Evolutionary conservation across 2,888 invertebrate species (phyloP).

Genomic region (Taphrorychus bicolor): DNA sequence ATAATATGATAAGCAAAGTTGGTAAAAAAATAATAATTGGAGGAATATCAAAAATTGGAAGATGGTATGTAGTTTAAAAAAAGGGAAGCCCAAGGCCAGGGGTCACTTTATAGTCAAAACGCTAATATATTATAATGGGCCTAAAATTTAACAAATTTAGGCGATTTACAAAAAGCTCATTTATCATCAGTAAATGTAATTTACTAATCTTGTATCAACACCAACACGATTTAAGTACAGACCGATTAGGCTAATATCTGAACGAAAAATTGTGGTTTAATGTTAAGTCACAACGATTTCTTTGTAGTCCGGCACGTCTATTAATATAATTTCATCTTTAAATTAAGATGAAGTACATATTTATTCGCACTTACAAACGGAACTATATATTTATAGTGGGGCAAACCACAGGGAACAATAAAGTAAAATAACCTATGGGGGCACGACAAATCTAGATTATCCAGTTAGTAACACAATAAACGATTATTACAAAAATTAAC

Average conservation of each 20-base stretch:
- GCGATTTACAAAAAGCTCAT: not conserved
- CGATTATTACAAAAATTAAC: too few relatives aligned
- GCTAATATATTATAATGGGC: not conserved
- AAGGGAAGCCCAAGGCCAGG: too few relatives aligned
- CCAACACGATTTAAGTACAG: constrained; percentile 16
- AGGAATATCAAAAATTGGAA: too few relatives aligned
- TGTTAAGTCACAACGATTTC: constrained; percentile 1
- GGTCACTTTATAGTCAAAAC: not conserved
- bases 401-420: not conserved
- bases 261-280: constrained; percentile 5
- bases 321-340: constrained; percentile 9
- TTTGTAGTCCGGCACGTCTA: not conserved
- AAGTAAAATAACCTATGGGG: not conserved
- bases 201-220: constrained; percentile 11
- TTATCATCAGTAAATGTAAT: constrained; percentile 4
- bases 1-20: too few relatives aligned
- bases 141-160: not conserved
- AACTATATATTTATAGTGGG: not conserved
- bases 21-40: too few relatives aligned
- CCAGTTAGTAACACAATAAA: too few relatives aligned
- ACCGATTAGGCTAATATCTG: constrained; percentile 5
- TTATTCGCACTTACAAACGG: constrained; percentile 7
- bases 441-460: not conserved
- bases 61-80: too few relatives aligned
- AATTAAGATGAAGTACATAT: constrained; percentile 20